Percentiles rank a stretch among this genome's conserved stretches.
These are phyloP conservation scores for Drosophila melanogaster DNA, from an alignment of 1,140 invertebrate genomes.

Conservation along the genomic window Release_6_plus_ISO1_MT NC_004354.4:20197001-20197500, in stretches of 20 bases:
- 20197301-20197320: conserved; percentile 40
- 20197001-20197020: too few relatives aligned
- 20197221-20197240: conserved; percentile 33
- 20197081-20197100: too few relatives aligned
- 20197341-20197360: conserved; percentile 16
- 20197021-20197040: too few relatives aligned
- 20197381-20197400: conserved; percentile 6
- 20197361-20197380: not conserved
- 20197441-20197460: not conserved
- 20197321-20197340: conserved; percentile 34
- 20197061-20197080: too few relatives aligned
- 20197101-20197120: too few relatives aligned
- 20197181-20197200: too few relatives aligned
- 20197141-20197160: too few relatives aligned
- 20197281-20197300: conserved; percentile 20
- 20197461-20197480: not conserved
- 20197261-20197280: conserved; percentile 1
- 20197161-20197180: too few relatives aligned
- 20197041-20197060: too few relatives aligned
- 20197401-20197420: conserved; percentile 16
- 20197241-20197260: conserved; percentile 4
- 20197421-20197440: conserved; percentile 10
- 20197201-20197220: too few relatives aligned
- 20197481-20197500: not conserved
- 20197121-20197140: too few relatives aligned